These are phyloP conservation scores for Campoletis raptor DNA, from an alignment of 2,888 invertebrate species.

Conservation along the genomic window DNA sequence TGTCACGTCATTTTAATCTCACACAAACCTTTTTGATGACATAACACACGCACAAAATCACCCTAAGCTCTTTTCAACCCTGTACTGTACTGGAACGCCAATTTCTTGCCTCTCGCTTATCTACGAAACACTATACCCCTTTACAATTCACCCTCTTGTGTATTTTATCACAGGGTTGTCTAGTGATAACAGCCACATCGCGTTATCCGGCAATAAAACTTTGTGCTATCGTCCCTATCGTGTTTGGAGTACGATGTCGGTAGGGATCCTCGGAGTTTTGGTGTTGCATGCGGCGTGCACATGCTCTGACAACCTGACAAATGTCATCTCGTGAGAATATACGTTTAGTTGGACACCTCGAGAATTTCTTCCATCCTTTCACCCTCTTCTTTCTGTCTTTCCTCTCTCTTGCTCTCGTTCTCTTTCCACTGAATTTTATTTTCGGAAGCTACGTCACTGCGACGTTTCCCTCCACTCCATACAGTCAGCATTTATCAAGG, in stretches of 20 bases:
- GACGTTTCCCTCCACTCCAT: slow-evolving; percentile 1
- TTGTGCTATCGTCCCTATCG: slow-evolving; percentile 55
- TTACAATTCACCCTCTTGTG: slow-evolving; percentile 26
- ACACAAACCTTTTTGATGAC: slow-evolving; percentile 32
- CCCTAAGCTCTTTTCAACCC: slow-evolving; percentile 27
- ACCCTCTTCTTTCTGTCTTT: background rate
- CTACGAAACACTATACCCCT: slow-evolving; percentile 17
- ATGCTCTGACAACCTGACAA: slow-evolving; percentile 56
- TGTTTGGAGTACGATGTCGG: slow-evolving; percentile 32
- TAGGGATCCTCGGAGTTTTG: slow-evolving; percentile 45
- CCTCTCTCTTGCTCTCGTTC: background rate
- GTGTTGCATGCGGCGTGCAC: slow-evolving; percentile 24
- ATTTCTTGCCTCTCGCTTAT: slow-evolving; percentile 18
- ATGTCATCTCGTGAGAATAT: slow-evolving; percentile 55
- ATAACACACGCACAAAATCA: slow-evolving; percentile 41
- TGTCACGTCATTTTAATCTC: slow-evolving; percentile 79
- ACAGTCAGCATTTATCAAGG: slow-evolving; percentile 47
- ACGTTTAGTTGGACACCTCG: slow-evolving; percentile 14
- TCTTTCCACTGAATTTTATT: slow-evolving; percentile 45
- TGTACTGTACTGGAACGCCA: background rate
- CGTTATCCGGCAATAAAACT: slow-evolving; percentile 48
- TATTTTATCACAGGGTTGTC: slow-evolving; percentile 42
- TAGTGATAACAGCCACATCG: slow-evolving; percentile 51
- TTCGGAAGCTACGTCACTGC: background rate
- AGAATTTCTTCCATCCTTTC: slow-evolving; percentile 8